Conservation (phyloP, 2,797 vertebrate species). For the Pangasius mekongensis region DNA sequence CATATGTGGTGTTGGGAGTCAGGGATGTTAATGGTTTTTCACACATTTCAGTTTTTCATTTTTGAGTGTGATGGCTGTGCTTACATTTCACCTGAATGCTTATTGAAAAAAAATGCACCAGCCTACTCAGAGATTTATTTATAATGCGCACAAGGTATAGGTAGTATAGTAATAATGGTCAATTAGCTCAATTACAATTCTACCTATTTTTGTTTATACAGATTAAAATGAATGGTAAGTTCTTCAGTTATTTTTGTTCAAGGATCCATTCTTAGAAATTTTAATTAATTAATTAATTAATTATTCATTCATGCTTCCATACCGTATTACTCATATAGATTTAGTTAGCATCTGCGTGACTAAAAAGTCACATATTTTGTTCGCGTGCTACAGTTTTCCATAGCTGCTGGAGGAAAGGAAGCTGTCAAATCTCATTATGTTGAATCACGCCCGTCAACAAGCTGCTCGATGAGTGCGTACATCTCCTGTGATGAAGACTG, state of each 20-base stretch:
- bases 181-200: not conserved
- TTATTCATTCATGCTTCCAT: not conserved
- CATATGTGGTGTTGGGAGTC: constrained; percentile 50
- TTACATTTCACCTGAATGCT: constrained; percentile 44
- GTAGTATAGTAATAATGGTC: not conserved
- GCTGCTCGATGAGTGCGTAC: constrained; percentile 33
- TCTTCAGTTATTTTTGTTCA: not conserved
- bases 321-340: constrained; percentile 20
- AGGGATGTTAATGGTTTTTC: constrained; percentile 58
- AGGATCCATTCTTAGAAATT: not conserved
- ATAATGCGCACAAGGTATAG: not conserved
- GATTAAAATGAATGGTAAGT: not conserved
- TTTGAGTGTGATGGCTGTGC: constrained; percentile 48
- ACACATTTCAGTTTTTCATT: constrained; percentile 56
- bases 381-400: constrained; percentile 21
- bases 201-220: not conserved
- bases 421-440: constrained; percentile 58
- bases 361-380: constrained; percentile 17
- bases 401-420: constrained; percentile 35
- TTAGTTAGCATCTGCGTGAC: constrained; percentile 9
- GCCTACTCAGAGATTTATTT: not conserved
- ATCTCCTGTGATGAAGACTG: constrained; percentile 53
- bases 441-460: constrained; percentile 58
- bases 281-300: not conserved
- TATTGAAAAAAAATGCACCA: not conserved